Evolutionary conservation across 1,140 invertebrate species (phyloP), one percentile per base, ranked within the genome.

Genomic region (Papilio polytes): DNA sequence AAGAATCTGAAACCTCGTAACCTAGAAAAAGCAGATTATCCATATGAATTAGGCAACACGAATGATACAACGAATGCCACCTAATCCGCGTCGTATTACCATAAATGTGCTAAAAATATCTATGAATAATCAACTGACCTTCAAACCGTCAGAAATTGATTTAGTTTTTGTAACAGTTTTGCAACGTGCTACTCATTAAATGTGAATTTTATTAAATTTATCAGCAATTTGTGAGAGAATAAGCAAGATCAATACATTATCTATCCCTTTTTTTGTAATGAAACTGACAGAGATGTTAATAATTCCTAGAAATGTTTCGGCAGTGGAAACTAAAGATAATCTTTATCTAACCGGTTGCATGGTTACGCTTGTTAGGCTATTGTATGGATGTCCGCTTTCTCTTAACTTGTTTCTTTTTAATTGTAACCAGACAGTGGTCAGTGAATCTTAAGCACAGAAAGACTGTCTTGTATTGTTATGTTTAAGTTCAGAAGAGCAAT

Each of bases 331-430:
- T 51, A 18, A 51, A 6, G 1, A 63, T 26, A 70, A 26, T 15
- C 63, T 70, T 22, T 26, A 22, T 70, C 12, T 70, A 70, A 70
- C 63, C 63, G 63, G 63, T 70, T 70, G 63, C 26, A 70, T 70
- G 26, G 63, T 70, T 12, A 70, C 13, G 63, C 63, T 70, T 70
- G 63, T 70, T 70, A 70, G 13, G 26, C 22, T 63, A 36, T 70
- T 70, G 31, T 36, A 20, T 36, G 63, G 63, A 66, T 66, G 63
- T 15, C 13, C 26, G 13, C 63, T 70, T 70, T 70, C 63, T 70
- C 22, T 70, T 70, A 70, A 70, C 26, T 70, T 31, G 63, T 70
- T 70, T 70, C 63, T 70, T 70, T 70, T 70, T 70, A 70, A 70
- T 70, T 70, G 63, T 70, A 15, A 70, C 31, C 26, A 70, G 4